Evolutionary conservation across 2,888 invertebrate genomes (phyloP), one percentile per base, ranked within the genome.

Genomic region (Chironomus riparius): DNA sequence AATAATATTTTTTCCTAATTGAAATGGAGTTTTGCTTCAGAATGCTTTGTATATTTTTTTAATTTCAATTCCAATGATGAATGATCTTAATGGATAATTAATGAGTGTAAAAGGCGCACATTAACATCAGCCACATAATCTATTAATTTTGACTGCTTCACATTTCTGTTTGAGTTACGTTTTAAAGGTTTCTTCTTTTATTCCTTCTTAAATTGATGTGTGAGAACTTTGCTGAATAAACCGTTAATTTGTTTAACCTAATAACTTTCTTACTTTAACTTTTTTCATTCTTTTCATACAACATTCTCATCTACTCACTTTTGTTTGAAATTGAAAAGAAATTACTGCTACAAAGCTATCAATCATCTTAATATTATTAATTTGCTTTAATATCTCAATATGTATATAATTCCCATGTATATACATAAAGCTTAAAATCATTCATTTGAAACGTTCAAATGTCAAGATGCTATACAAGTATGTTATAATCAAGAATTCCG

Each of bases 61-160:
- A 65, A 65, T 38, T 38, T 38, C 38, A 24, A 65, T 10, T 21
- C 7, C 18, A 21, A 65, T 65, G 65, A 65, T 65, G 65, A 65
- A 65, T 65, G 72, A 22, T 73, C 72, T 73, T 73, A 73, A 73
- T 73, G 72, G 72, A 73, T 73, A 73, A 73, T 73, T 73, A 73
- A 73, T 73, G 65, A 24, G 24, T 65, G 65, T 21, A 65, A 56
- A 56, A 56, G 56, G 56, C 56, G 7, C 56, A 15, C 65, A 65
- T 65, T 65, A 65, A 65, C 65, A 2, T 18, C 18, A 65, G 24
- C 65, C 65, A 65, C 65, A 65, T 65, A 56, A 56, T 56, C 56
- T 56, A 56, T 56, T 56, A 56, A 56, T 5, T 56, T 56, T 56
- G 56, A 56, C 56, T 56, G 56, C 56, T 56, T 56, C 56, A 56